These are phyloP conservation scores for Elegia similella DNA, from an alignment of 2,888 invertebrate species.

Conservation along the genomic window DNA sequence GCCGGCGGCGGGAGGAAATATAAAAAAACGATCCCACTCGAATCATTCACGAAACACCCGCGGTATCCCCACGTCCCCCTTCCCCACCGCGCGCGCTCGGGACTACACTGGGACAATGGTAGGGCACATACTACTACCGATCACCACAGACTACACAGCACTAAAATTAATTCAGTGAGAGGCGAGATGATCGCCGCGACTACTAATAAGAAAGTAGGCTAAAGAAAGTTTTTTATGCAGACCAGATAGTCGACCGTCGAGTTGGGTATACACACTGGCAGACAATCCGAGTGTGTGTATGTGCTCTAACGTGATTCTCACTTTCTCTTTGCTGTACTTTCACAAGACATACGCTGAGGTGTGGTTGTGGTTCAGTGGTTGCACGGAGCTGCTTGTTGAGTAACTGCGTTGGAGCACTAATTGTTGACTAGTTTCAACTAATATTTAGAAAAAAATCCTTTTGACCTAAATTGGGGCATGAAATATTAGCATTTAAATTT, in stretches of 20 bases:
- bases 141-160: conserved; percentile 66
- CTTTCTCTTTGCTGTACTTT: conserved; percentile 80
- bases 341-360: conserved; percentile 65
- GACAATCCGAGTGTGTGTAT: conserved; percentile 46
- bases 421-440: background rate
- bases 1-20: conserved; percentile 53
- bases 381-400: conserved; percentile 47
- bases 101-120: conserved; percentile 72
- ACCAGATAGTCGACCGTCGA: conserved; percentile 60
- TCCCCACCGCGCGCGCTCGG: conserved; percentile 69
- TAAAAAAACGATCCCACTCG: conserved; percentile 63
- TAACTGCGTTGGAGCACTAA: conserved; percentile 30
- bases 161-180: conserved; percentile 68
- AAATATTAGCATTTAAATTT: too few species aligned
- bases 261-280: conserved; percentile 62
- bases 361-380: conserved; percentile 70
- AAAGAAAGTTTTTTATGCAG: conserved; percentile 79
- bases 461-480: too few species aligned
- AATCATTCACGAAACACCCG: conserved; percentile 47
- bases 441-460: background rate
- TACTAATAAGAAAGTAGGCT: conserved; percentile 76
- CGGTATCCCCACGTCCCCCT: conserved; percentile 66
- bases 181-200: conserved; percentile 66
- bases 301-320: conserved; percentile 67
- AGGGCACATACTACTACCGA: conserved; percentile 74